Evolutionary conservation across 2,113 vertebrate species (phyloP).

Genomic region (Caloenas nicobarica): DNA sequence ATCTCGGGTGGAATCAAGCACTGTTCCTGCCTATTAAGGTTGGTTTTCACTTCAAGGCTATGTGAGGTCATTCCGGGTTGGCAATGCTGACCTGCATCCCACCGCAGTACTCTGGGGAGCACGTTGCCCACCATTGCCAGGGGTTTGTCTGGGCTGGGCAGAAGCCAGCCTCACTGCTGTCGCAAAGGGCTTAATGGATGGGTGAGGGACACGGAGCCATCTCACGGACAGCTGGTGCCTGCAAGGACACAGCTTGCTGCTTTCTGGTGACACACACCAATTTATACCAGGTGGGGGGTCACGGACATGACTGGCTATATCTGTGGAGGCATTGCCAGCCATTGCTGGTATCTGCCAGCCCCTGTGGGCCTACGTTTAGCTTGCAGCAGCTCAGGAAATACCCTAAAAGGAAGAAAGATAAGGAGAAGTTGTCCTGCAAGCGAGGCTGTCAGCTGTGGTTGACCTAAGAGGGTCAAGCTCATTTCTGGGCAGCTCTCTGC

Average conservation of each 20-base stretch:
- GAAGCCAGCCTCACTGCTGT: not conserved
- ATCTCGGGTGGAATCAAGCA: not conserved
- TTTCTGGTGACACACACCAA: not conserved
- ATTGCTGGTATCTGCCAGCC: not conserved
- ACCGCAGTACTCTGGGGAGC: not conserved
- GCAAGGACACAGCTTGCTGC: not conserved
- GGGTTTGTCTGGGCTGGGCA: not conserved
- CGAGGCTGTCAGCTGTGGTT: not conserved
- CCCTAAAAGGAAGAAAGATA: not conserved
- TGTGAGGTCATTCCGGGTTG: not conserved
- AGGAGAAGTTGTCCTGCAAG: not conserved
- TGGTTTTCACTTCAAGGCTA: not conserved
- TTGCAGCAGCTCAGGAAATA: not conserved
- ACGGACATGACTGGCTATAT: not conserved
- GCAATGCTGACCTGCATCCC: fast-evolving
- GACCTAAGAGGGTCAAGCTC: not conserved
- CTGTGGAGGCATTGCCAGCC: not conserved
- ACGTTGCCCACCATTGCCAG: not conserved
- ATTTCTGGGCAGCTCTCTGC: not conserved
- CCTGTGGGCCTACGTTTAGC: not conserved
- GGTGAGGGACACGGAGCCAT: fast-evolving
- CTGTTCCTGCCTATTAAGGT: not conserved
- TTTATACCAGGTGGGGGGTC: not conserved
- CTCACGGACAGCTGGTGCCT: not conserved
- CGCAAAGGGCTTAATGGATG: not conserved